Evolutionary conservation across 2,797 vertebrate genomes (phyloP).

Genomic region (Alouatta caraya): DNA sequence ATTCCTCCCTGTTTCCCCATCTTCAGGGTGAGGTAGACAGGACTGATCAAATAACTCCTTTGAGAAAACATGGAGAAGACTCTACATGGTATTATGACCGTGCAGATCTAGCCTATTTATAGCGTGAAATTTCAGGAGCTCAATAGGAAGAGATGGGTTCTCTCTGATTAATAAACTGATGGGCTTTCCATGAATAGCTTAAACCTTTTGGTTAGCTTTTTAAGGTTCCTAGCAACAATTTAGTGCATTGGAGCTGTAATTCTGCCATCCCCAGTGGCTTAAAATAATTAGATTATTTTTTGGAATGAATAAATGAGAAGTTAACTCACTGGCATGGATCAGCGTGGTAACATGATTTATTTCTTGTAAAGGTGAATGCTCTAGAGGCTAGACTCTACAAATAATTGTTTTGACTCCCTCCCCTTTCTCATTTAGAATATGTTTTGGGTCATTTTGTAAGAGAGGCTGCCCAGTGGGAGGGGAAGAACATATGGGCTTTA

Average conservation of each 20-base stretch:
- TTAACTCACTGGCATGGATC: slow-evolving; percentile 59
- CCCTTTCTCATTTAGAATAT: slow-evolving; percentile 52
- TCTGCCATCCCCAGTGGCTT: slow-evolving; percentile 45
- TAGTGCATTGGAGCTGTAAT: slow-evolving; percentile 35
- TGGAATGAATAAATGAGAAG: slow-evolving; percentile 62
- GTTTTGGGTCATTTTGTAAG: slow-evolving; percentile 49
- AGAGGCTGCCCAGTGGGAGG: slow-evolving; percentile 1
- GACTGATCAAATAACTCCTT: neutral
- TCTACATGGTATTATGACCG: neutral
- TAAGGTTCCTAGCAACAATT: slow-evolving; percentile 41
- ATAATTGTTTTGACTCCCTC: slow-evolving; percentile 59
- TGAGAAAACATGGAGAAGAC: neutral
- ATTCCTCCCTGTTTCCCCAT: neutral
- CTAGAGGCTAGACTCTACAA: slow-evolving; percentile 43
- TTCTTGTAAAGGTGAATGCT: slow-evolving; percentile 62
- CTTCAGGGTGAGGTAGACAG: slow-evolving; percentile 21
- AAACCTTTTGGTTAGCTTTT: slow-evolving; percentile 41
- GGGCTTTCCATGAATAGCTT: slow-evolving; percentile 45
- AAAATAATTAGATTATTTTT: slow-evolving; percentile 74
- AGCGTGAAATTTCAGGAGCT: neutral
- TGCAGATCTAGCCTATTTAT: neutral
- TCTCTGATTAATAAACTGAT: neutral
- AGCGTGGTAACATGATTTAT: slow-evolving; percentile 63
- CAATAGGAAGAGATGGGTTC: neutral
- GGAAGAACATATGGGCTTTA: slow-evolving; percentile 36